A percentile compares a stretch with the other conserved stretches of the same genome.
These are phyloP conservation scores for Anabas testudineus DNA, from an alignment of 2,797 vertebrate genomes.

Conservation along the genomic window DNA sequence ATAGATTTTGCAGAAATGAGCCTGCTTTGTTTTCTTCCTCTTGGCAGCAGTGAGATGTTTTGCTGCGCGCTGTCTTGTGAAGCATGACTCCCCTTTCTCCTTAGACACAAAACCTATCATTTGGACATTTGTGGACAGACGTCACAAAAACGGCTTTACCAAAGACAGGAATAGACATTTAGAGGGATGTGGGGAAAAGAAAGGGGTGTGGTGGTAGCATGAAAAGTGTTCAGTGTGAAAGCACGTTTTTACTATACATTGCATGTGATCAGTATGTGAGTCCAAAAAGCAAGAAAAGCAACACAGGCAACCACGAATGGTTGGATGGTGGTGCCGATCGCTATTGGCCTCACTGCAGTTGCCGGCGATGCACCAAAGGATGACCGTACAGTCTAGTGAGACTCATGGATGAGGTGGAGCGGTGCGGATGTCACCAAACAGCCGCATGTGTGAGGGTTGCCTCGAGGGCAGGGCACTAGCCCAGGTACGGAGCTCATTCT, in stretches of 20 bases:
- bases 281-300: constrained; percentile 7
- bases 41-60: constrained; percentile 70
- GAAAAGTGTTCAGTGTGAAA: constrained; percentile 44
- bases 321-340: background rate
- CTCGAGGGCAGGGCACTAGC: constrained; percentile 55
- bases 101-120: constrained; percentile 75
- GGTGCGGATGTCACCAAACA: background rate
- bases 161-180: constrained; percentile 74
- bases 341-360: background rate
- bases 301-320: constrained; percentile 4
- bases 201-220: constrained; percentile 53
- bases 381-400: background rate
- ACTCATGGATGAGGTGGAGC: background rate
- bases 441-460: constrained; percentile 34
- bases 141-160: constrained; percentile 62
- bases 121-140: constrained; percentile 74
- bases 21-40: constrained; percentile 66
- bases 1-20: constrained; percentile 64
- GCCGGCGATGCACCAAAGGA: background rate
- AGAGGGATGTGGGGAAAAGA: constrained; percentile 57
- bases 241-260: constrained; percentile 25
- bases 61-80: constrained; percentile 67
- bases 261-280: background rate
- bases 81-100: constrained; percentile 65
- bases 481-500: constrained; percentile 73